Percentiles rank a stretch among this genome's conserved stretches.
These are phyloP conservation scores for Hemicordylus capensis DNA, from an alignment of 2,113 vertebrate genomes.

Conservation along the genomic window DNA sequence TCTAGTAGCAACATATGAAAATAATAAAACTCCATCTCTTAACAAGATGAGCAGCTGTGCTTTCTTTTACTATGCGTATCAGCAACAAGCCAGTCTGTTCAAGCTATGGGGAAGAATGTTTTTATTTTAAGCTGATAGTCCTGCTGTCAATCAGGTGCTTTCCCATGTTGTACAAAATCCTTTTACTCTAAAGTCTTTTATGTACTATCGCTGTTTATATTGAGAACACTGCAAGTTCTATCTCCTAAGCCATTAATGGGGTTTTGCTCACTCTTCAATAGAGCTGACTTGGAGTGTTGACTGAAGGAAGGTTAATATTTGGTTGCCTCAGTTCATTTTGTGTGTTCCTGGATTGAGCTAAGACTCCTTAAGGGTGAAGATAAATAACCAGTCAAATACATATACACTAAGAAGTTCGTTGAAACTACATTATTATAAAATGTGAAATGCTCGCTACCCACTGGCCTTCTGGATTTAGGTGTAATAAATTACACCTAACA, in stretches of 20 bases:
- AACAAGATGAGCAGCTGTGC: neutral
- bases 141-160: neutral
- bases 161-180: neutral
- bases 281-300: neutral
- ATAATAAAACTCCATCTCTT: neutral
- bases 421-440: conserved; percentile 1
- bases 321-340: neutral
- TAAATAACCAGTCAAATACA: neutral
- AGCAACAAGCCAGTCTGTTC: neutral
- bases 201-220: neutral
- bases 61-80: neutral
- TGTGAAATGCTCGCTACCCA: no score
- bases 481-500: neutral
- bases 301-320: neutral
- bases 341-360: neutral
- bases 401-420: conserved; percentile 1
- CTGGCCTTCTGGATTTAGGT: no score
- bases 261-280: neutral
- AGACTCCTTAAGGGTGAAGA: neutral
- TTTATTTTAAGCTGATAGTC: neutral
- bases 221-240: neutral
- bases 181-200: neutral
- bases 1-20: neutral
- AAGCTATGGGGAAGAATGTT: neutral
- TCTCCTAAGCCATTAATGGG: neutral